Evolutionary conservation across 2,888 invertebrate species (phyloP).

Genomic region (Napeogenes inachia): DNA sequence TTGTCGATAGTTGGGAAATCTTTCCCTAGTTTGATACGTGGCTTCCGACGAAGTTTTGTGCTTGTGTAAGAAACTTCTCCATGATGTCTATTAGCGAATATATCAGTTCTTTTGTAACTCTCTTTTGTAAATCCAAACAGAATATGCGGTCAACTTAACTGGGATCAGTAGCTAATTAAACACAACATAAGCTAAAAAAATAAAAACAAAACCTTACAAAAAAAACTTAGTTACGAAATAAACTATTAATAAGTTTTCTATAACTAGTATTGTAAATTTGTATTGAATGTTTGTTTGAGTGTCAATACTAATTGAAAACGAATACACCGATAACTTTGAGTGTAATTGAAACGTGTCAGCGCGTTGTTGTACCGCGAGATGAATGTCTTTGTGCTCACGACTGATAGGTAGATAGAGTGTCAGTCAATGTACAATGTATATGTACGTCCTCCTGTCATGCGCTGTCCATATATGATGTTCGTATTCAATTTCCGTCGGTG

Average conservation of each 20-base stretch:
- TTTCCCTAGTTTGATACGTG: constrained; percentile 58
- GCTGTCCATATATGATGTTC: constrained; percentile 47
- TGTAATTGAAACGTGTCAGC: constrained; percentile 40
- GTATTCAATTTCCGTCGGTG: constrained; percentile 62
- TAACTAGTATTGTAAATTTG: background rate
- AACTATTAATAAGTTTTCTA: too few species aligned
- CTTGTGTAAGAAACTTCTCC: constrained; percentile 46
- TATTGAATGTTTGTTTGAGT: background rate
- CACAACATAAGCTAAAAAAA: background rate
- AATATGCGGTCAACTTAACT: background rate
- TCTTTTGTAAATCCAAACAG: constrained; percentile 15
- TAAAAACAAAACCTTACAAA: too few species aligned
- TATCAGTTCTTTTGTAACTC: constrained; percentile 29
- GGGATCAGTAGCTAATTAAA: too few species aligned
- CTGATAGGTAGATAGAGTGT: constrained; percentile 38
- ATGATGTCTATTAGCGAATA: constrained; percentile 45
- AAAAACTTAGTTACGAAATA: too few species aligned
- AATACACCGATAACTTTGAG: constrained; percentile 25
- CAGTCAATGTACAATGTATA: constrained; percentile 31
- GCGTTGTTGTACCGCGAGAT: constrained; percentile 39
- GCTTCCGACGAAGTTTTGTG: constrained; percentile 50
- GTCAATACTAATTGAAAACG: constrained; percentile 14
- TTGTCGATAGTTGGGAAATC: constrained; percentile 61
- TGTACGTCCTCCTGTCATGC: constrained; percentile 34
- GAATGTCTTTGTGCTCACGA: constrained; percentile 52